Percentiles rank a stretch among this genome's conserved stretches.
Evolutionary conservation across 2,797 vertebrate species (phyloP).

Genomic region (Fringilla coelebs): DNA sequence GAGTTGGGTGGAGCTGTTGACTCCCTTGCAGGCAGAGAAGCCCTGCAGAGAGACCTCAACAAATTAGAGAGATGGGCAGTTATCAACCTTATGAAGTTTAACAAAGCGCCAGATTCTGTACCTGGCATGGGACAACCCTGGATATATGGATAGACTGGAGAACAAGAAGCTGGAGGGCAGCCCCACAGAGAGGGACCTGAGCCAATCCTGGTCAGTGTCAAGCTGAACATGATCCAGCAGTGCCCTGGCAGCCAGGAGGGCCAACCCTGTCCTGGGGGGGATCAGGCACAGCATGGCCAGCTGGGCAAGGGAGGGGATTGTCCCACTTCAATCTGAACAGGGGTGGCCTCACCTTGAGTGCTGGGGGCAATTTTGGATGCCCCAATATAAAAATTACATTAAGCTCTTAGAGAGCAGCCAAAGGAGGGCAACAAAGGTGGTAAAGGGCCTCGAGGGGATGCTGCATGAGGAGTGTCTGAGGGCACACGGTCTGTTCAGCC

Average conservation of each 20-base stretch:
- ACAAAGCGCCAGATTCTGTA: too few species aligned
- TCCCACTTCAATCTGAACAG: fast-evolving
- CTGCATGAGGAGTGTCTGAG: fast-evolving
- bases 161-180: neutral
- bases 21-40: neutral
- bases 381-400: fast-evolving
- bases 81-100: neutral
- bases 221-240: fast-evolving
- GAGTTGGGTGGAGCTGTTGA: neutral
- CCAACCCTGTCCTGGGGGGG: fast-evolving
- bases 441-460: neutral
- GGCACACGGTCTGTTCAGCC: neutral
- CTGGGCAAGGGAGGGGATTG: fast-evolving
- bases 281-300: neutral
- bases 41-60: neutral
- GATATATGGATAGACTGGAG: neutral
- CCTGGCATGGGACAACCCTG: too few species aligned
- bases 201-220: fast-evolving
- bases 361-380: fast-evolving
- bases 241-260: neutral
- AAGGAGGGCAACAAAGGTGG: neutral
- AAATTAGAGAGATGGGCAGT: neutral
- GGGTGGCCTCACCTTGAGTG: fast-evolving
- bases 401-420: fast-evolving
- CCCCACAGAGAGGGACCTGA: fast-evolving